phyloP scores from a whole-genome alignment of 2,113 vertebrate genomes.

The Oncorhynchus nerka region DNA sequence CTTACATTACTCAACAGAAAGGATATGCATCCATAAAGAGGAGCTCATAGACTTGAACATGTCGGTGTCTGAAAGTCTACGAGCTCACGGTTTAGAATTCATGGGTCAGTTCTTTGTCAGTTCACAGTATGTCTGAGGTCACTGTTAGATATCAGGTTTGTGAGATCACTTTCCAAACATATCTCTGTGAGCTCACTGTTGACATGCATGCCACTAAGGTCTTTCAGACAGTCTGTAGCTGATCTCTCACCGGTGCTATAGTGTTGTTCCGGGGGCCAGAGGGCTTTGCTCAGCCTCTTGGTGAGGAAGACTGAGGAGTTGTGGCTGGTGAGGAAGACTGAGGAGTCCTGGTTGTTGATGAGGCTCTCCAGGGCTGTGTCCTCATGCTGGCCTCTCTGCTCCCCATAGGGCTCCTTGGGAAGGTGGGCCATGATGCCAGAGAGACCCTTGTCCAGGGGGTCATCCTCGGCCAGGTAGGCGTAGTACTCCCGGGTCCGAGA shows the following conservation, averaged over 20 bases:
- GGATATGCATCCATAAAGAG: neutral
- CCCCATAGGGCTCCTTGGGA: slow-evolving; percentile 64
- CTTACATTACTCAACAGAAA: neutral
- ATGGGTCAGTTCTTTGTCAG: too few species aligned
- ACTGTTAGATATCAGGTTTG: neutral
- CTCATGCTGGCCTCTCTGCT: slow-evolving; percentile 57
- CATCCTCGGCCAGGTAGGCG: slow-evolving; percentile 84
- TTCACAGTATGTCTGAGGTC: neutral
- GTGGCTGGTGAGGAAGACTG: slow-evolving; percentile 72
- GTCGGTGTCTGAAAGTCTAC: too few species aligned
- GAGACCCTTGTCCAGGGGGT: slow-evolving; percentile 77
- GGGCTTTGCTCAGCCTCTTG: slow-evolving; percentile 61
- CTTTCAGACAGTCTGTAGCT: too few species aligned
- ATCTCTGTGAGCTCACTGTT: neutral
- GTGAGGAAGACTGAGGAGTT: slow-evolving; percentile 56
- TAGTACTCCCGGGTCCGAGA: slow-evolving; percentile 90
- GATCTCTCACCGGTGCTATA: slow-evolving; percentile 71
- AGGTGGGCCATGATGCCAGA: slow-evolving; percentile 72
- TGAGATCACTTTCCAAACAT: neutral
- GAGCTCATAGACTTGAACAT: too few species aligned
- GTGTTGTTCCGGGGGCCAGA: slow-evolving; percentile 60
- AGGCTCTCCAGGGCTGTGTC: slow-evolving; percentile 69
- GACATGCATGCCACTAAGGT: neutral
- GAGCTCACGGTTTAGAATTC: too few species aligned
- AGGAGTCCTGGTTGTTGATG: slow-evolving; percentile 68